Base-by-base conservation (phyloP, 2,113 vertebrate genomes). In the Pterocles gutturalis region DNA sequence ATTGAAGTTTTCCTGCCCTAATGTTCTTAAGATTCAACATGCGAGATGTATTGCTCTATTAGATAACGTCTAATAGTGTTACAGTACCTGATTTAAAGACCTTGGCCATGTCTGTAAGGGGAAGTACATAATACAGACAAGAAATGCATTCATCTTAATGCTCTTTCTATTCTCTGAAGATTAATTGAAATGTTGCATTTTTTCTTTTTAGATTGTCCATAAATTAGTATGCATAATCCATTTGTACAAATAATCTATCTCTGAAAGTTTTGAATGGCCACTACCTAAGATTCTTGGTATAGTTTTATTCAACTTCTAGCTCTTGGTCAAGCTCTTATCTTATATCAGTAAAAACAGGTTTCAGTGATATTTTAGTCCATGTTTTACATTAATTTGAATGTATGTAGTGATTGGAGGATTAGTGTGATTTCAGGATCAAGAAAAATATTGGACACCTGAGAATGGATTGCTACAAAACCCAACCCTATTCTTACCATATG, bases 1-100 rank as follows among this genome's bases (percentile, higher is more conserved):
- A 92, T 93, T 95, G 89, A 93, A 89, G 76, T 95, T 93, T 96
- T 96, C 84, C 84, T 95, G 84, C 67, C n/a, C 61, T 87, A 41
- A 72, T 77, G 46, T 89, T 83, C 64, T 90, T 65, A 87, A 60
- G 54, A 53, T 66, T 92, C 54, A 83, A 34, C 21, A 75, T 93
- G 75, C 4, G 11, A 86, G 67, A 91, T 43, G 17, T 29, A 62
- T 41, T 82, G 19, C 17, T 89, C 51, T 91, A 26, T 96, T 75
- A 54, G 49, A 86, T 82, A 69, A 92, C 41, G 41, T 80, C 61
- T 54, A 18, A 48, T 36, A 76, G 43, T 8, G 33, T 49, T 86
- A 65, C 36, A 34, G 69, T 60, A 57, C 38, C 60, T 53, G 61
- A 66, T 77, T 34, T 73, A 81, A 96, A 84, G 65, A 43, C 61